phyloP scores from a whole-genome alignment of 2,888 invertebrate genomes.

The Drosophila hawaiiensis region DNA sequence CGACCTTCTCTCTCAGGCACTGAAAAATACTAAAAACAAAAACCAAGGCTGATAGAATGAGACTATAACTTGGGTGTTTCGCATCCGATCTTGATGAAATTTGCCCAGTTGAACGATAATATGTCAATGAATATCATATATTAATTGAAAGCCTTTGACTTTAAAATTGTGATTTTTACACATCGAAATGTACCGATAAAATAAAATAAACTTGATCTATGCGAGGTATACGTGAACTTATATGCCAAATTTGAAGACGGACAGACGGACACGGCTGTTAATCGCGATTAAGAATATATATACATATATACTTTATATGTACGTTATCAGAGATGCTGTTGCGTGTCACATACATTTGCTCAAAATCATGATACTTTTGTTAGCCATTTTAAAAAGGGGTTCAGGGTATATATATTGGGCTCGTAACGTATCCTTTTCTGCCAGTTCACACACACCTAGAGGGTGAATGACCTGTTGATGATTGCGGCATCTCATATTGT shows the following conservation, averaged over 20 bases:
- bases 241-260: neutral
- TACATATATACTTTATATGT: neutral
- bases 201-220: neutral
- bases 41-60: neutral
- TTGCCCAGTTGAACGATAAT: neutral
- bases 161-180: neutral
- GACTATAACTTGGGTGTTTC: neutral
- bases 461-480: neutral
- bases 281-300: neutral
- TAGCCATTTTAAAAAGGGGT: neutral
- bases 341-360: neutral
- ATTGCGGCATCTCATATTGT: neutral
- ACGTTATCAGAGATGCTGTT: neutral
- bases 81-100: neutral
- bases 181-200: neutral
- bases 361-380: neutral
- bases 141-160: neutral
- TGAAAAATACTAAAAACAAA: no score
- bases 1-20: neutral
- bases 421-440: neutral
- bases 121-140: neutral
- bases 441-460: neutral
- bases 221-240: neutral
- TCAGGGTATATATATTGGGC: neutral
- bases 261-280: neutral